Evolutionary conservation across 1,140 invertebrate species (phyloP).

Genomic region (Thrips palmi): DNA sequence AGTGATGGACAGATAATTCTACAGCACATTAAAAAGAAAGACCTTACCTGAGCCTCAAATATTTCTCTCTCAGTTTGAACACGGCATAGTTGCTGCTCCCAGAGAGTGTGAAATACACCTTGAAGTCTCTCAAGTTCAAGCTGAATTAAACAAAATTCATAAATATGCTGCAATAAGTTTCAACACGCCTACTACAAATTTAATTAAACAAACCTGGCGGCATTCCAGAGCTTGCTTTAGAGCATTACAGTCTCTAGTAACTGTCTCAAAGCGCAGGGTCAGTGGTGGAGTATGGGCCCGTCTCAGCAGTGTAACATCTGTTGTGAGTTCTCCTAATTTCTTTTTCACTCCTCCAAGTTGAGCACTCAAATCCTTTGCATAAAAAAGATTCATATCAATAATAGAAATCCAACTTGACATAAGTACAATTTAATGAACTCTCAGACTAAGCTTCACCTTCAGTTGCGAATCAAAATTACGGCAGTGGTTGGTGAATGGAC

Average conservation of each 20-base stretch:
- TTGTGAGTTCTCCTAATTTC: conserved; percentile 38
- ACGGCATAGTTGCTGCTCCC: conserved; percentile 49
- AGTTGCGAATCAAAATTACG: conserved; percentile 38
- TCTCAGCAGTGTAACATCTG: conserved; percentile 34
- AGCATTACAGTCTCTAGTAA: conserved; percentile 36
- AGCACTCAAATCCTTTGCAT: conserved; percentile 32
- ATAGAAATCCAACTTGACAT: not conserved
- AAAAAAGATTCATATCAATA: conserved; percentile 8
- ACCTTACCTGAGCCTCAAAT: conserved; percentile 35
- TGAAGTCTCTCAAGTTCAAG: conserved; percentile 40
- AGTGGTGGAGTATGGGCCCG: conserved; percentile 36
- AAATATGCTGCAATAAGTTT: too few relatives aligned
- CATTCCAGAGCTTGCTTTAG: conserved; percentile 41
- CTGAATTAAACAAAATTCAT: too few relatives aligned
- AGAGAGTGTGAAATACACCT: conserved; percentile 38
- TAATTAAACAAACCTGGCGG: too few relatives aligned
- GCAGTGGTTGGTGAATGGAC: conserved; percentile 44
- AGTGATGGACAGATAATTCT: not conserved
- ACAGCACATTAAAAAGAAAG: conserved; percentile 11
- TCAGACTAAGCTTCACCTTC: conserved; percentile 21
- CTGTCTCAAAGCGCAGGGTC: conserved; percentile 32
- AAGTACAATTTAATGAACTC: not conserved
- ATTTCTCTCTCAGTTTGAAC: conserved; percentile 49
- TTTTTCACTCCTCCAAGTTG: conserved; percentile 41
- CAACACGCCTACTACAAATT: too few relatives aligned